These are phyloP conservation scores for Rhinoraja longicauda DNA, from an alignment of 2,797 vertebrate genomes.

Conservation along the genomic window DNA sequence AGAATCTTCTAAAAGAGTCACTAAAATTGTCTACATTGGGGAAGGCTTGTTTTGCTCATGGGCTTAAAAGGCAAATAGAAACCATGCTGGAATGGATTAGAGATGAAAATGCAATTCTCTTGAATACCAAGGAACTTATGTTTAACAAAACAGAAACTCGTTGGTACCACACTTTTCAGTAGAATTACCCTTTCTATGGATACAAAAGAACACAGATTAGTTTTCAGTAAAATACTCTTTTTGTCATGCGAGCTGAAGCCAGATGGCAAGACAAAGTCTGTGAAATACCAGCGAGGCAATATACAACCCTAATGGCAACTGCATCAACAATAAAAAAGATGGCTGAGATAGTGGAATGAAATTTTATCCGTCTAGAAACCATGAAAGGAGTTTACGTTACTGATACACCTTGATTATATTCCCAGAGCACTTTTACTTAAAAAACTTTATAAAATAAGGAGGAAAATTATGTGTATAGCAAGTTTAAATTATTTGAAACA, in stretches of 20 bases:
- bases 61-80: background rate
- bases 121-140: background rate
- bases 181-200: background rate
- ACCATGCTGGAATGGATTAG: background rate
- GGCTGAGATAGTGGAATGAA: background rate
- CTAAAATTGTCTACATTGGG: background rate
- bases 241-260: background rate
- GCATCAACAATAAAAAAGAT: background rate
- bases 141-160: background rate
- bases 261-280: background rate
- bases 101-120: background rate
- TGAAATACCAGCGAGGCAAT: background rate
- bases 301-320: background rate
- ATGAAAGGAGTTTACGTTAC: background rate
- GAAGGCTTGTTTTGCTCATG: background rate
- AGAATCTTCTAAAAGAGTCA: background rate
- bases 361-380: background rate
- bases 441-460: background rate
- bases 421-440: background rate
- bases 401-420: background rate
- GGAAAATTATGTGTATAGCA: background rate
- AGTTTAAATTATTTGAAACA: constrained; percentile 18
- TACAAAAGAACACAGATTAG: background rate
- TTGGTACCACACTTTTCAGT: background rate
- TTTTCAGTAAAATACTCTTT: background rate